A percentile compares a stretch with the other conserved stretches of the same genome.
These are phyloP conservation scores for Bhutanitis thaidina DNA, from an alignment of 2,888 invertebrate genomes.

Conservation along the genomic window DNA sequence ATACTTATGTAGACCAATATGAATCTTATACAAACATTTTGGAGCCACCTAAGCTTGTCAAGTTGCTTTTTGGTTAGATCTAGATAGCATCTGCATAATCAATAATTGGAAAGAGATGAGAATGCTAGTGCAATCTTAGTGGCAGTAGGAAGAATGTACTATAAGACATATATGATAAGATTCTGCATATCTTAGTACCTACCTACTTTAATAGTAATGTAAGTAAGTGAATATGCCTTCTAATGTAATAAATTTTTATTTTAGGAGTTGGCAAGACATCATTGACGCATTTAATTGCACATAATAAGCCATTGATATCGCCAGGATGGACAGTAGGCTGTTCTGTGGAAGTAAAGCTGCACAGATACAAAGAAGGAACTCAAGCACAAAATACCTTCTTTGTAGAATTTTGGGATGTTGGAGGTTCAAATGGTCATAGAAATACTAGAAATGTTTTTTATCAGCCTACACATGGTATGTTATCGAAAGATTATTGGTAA, in stretches of 20 bases:
- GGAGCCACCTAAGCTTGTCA: too few relatives aligned
- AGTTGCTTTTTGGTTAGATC: too few relatives aligned
- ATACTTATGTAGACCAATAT: too few relatives aligned
- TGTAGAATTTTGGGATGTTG: slow-evolving; percentile 98
- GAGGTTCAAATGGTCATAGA: slow-evolving; percentile 95
- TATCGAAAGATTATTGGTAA: background rate
- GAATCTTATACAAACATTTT: too few relatives aligned
- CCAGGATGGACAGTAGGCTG: slow-evolving; percentile 98
- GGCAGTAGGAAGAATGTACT: too few relatives aligned
- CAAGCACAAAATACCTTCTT: slow-evolving; percentile 94
- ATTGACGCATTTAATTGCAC: slow-evolving; percentile 93
- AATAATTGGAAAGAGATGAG: too few relatives aligned
- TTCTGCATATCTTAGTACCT: too few relatives aligned
- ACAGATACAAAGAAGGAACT: slow-evolving; percentile 96
- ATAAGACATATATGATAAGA: too few relatives aligned
- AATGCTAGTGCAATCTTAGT: too few relatives aligned
- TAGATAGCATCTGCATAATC: too few relatives aligned
- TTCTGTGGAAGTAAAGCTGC: slow-evolving; percentile 96
- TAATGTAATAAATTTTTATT: slow-evolving; percentile 27
- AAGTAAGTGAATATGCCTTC: too few relatives aligned
- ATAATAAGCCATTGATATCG: slow-evolving; percentile 90
- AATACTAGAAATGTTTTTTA: slow-evolving; percentile 97
- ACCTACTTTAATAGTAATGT: too few relatives aligned
- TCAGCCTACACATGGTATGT: slow-evolving; percentile 91
- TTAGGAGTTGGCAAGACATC: slow-evolving; percentile 98